A percentile compares a stretch with the other conserved stretches of the same genome.
Conservation (phyloP, 2,113 vertebrate species). For the Rattus rattus region DNA sequence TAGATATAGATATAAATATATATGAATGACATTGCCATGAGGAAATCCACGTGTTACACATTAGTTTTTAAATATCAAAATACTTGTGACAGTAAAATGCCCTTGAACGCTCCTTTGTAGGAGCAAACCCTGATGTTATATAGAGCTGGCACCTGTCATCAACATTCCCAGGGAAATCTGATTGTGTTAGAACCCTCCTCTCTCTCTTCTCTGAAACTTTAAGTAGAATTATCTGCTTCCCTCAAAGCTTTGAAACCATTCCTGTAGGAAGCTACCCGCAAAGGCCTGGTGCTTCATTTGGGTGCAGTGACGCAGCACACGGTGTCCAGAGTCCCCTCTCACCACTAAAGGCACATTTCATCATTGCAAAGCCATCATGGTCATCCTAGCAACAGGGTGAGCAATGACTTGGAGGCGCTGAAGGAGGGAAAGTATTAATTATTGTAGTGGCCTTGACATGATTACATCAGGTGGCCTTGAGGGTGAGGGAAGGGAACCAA, state of each 20-base stretch:
- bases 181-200: neutral
- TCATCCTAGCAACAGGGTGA: neutral
- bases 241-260: constrained; percentile 22
- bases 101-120: neutral
- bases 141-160: neutral
- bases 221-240: constrained; percentile 3
- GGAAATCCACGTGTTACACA: neutral
- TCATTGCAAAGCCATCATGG: neutral
- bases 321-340: neutral
- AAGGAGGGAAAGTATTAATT: neutral
- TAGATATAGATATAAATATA: too few relatives aligned
- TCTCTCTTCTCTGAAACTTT: neutral
- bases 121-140: neutral
- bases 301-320: neutral
- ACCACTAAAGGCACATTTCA: neutral
- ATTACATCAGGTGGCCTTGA: neutral
- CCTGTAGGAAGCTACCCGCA: neutral
- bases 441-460: neutral
- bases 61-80: neutral
- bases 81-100: neutral
- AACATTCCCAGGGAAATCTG: neutral
- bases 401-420: neutral
- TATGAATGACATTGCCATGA: neutral
- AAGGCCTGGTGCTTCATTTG: neutral
- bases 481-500: neutral